Evolutionary conservation across 2,888 invertebrate species (phyloP).

Genomic region (Pterostichus niger): DNA sequence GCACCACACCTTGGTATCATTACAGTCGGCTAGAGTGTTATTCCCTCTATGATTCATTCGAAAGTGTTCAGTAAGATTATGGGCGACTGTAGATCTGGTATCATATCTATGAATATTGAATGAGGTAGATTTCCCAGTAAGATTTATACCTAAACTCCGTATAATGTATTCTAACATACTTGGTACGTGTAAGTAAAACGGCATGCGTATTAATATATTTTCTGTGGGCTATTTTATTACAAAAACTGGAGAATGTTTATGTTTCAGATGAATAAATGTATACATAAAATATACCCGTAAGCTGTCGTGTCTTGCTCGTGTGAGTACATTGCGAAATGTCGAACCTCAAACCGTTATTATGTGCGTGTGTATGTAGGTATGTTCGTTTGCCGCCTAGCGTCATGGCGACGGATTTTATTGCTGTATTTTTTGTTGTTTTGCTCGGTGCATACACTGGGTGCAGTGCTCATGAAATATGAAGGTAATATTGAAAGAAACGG

Average conservation of each 20-base stretch:
- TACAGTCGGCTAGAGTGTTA: conserved; percentile 69
- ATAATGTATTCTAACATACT: conserved; percentile 66
- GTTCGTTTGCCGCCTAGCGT: conserved; percentile 5
- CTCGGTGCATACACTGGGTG: conserved; percentile 29
- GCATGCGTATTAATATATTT: conserved; percentile 49
- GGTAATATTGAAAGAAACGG: conserved; percentile 56
- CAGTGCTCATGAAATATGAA: conserved; percentile 57
- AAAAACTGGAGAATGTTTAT: conserved; percentile 59
- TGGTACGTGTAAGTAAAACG: conserved; percentile 51
- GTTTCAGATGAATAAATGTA: conserved; percentile 62
- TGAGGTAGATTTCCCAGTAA: conserved; percentile 70
- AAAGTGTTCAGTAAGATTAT: conserved; percentile 27
- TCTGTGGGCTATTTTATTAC: conserved; percentile 62
- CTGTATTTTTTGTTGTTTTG: conserved; percentile 8
- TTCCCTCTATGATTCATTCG: not conserved
- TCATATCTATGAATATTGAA: conserved; percentile 72
- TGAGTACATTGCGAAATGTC: conserved; percentile 28
- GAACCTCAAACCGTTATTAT: conserved; percentile 9
- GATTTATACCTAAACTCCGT: conserved; percentile 63
- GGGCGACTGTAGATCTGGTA: conserved; percentile 70
- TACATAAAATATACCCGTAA: conserved; percentile 49
- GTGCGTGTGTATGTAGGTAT: not conserved
- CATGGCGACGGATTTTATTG: conserved; percentile 19
- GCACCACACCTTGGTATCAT: conserved; percentile 69
- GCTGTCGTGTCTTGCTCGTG: conserved; percentile 22